Conservation (phyloP, 2,113 vertebrate species). For the Gymnorhina tibicen region DNA sequence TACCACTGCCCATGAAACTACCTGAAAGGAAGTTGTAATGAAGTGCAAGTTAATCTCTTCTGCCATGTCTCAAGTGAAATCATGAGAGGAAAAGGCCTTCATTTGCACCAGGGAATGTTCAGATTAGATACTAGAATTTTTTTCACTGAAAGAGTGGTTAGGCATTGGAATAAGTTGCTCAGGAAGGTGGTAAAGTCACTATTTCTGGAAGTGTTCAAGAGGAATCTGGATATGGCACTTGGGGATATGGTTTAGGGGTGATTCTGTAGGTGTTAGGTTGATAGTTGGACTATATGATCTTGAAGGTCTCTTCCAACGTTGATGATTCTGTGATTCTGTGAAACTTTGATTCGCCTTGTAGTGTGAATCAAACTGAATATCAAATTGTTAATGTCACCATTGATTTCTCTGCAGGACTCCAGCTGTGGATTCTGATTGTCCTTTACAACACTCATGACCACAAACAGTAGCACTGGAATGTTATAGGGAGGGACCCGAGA, state of each 20-base stretch:
- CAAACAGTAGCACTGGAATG: background rate
- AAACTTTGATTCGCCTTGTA: background rate
- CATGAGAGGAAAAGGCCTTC: background rate
- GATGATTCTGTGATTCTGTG: background rate
- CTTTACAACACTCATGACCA: background rate
- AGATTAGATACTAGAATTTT: background rate
- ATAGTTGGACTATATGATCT: background rate
- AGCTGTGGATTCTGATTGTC: background rate
- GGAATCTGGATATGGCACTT: background rate
- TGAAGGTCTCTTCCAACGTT: background rate
- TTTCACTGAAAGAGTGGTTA: background rate
- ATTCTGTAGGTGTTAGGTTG: background rate
- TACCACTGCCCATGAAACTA: background rate
- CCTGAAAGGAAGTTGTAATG: background rate
- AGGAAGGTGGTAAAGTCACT: background rate
- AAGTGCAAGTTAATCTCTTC: background rate
- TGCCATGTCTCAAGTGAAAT: background rate
- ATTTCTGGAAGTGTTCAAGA: background rate
- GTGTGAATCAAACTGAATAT: background rate
- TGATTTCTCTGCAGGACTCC: background rate
- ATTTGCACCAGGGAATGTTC: background rate
- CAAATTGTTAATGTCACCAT: background rate
- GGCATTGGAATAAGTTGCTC: background rate
- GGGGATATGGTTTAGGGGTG: background rate
- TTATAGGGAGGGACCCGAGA: background rate